Percentiles rank a stretch among this genome's conserved stretches.
Evolutionary conservation across 2,797 vertebrate species (phyloP).

Genomic region (Falco rusticolus): DNA sequence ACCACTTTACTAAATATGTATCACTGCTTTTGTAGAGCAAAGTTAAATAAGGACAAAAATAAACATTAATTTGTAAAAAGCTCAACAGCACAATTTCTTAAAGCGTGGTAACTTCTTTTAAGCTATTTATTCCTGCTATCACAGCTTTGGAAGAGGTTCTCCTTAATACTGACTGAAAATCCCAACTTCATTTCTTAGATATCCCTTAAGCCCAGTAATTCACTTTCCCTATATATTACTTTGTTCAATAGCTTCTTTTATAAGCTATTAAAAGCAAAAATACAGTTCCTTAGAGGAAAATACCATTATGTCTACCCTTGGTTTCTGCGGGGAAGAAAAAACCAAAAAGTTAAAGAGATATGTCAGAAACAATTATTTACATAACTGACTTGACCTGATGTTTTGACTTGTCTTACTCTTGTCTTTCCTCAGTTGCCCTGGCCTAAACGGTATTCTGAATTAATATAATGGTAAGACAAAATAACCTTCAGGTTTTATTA

Average conservation of each 20-base stretch:
- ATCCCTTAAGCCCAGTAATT: not conserved
- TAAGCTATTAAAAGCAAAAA: not conserved
- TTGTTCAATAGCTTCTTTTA: not conserved
- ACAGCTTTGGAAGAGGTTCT: not conserved
- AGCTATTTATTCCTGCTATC: not conserved
- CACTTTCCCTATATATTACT: not conserved
- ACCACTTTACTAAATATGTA: not conserved
- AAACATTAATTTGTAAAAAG: not conserved
- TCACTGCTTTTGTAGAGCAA: not conserved
- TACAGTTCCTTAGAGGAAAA: not conserved
- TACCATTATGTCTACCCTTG: not conserved
- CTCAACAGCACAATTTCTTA: not conserved
- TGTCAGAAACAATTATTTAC: not conserved
- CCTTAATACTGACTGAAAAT: not conserved
- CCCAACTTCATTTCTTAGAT: not conserved
- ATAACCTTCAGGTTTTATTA: not conserved
- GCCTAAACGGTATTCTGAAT: not conserved
- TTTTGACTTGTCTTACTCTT: not conserved
- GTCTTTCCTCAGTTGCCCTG: not conserved
- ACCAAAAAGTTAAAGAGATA: not conserved
- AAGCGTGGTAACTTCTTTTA: not conserved
- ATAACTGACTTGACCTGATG: rapidly evolving
- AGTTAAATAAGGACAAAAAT: not conserved
- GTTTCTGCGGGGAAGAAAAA: not conserved
- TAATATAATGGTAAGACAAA: not conserved